phyloP scores from a whole-genome alignment of 2,797 vertebrate species.

The Phoebastria nigripes region DNA sequence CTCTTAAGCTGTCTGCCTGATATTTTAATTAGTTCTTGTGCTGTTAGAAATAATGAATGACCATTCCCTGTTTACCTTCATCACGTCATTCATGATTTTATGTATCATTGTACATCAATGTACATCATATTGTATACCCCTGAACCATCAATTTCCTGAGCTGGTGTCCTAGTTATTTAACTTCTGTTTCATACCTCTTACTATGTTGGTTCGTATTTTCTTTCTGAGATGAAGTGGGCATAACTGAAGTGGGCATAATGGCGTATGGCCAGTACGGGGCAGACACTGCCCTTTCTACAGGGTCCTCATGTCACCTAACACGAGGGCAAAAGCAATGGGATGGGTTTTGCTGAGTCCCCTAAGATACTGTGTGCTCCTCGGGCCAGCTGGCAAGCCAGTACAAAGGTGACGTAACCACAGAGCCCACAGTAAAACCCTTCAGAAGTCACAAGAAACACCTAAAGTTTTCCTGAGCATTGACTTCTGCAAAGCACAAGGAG shows the following conservation, averaged over 20 bases:
- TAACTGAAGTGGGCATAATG: not conserved
- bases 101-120: not conserved
- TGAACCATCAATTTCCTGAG: not conserved
- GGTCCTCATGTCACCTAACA: not conserved
- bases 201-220: not conserved
- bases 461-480: not conserved
- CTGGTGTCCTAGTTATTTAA: not conserved
- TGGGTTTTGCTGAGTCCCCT: not conserved
- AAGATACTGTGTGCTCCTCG: too few species aligned
- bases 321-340: not conserved
- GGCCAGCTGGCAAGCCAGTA: not conserved
- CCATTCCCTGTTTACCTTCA: not conserved
- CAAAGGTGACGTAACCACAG: not conserved
- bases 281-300: not conserved
- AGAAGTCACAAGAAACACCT: not conserved
- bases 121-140: not conserved
- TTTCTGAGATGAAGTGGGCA: not conserved
- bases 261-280: not conserved
- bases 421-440: not conserved
- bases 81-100: not conserved
- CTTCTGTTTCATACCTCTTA: not conserved
- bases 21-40: conserved; percentile 9
- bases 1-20: not conserved
- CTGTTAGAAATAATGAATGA: not conserved
- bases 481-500: not conserved